Conservation (phyloP, 2,113 vertebrate genomes). For the Scopus umbretta region DNA sequence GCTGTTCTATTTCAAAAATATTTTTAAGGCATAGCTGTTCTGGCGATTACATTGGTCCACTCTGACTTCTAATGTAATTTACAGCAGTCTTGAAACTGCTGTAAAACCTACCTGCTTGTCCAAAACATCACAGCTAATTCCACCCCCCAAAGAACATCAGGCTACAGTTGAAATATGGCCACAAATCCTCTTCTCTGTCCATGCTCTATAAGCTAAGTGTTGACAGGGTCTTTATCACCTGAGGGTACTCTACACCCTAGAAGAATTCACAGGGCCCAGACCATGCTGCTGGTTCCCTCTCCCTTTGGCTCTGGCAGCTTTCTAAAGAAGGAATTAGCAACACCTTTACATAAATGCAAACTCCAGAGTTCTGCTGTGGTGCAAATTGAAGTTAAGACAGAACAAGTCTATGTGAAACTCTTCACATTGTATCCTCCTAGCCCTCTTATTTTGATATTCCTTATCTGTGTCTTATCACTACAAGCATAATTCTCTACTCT, state of each 20-base stretch:
- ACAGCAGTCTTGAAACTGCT: not conserved
- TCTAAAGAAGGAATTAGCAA: not conserved
- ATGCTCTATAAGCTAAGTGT: not conserved
- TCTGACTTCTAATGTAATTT: not conserved
- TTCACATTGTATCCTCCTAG: not conserved
- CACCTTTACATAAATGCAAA: not conserved
- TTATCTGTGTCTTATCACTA: not conserved
- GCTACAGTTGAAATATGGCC: not conserved
- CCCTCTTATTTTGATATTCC: not conserved
- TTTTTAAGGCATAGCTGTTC: not conserved
- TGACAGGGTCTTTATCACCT: not conserved
- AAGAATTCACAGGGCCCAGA: not conserved
- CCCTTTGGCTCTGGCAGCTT: not conserved
- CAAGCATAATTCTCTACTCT: not conserved
- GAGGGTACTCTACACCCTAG: not conserved
- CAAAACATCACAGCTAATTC: not conserved
- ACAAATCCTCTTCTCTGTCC: not conserved
- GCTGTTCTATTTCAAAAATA: accelerated
- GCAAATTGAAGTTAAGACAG: not conserved
- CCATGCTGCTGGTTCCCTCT: not conserved
- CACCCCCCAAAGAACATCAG: not conserved
- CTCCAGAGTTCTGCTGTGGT: not conserved
- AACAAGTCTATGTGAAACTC: not conserved
- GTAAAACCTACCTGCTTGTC: not conserved
- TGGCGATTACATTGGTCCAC: not conserved